Conservation (phyloP, 2,797 vertebrate species). For the Micropoecilia bifurca region DNA sequence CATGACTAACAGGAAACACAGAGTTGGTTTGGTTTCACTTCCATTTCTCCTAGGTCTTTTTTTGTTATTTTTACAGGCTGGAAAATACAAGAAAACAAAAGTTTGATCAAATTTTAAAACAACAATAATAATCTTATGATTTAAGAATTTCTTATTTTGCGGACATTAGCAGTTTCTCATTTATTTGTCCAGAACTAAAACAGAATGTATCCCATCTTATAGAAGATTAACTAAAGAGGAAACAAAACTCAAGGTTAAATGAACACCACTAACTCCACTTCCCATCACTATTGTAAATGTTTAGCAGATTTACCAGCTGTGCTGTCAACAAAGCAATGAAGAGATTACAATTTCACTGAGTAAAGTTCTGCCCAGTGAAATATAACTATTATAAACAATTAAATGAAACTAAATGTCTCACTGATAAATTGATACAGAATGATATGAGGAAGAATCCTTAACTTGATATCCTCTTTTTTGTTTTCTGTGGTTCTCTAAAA, state of each 20-base stretch:
- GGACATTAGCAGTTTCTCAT: background rate
- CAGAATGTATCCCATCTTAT: background rate
- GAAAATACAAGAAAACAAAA: background rate
- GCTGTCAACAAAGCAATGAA: background rate
- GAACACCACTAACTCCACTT: no score
- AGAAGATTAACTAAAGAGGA: background rate
- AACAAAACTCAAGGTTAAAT: background rate
- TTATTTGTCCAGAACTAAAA: background rate
- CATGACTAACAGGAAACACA: slow-evolving; percentile 30
- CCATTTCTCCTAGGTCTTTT: background rate
- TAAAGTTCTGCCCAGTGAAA: background rate
- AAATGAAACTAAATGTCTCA: background rate
- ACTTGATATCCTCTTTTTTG: background rate
- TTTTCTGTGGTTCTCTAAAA: background rate
- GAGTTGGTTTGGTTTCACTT: slow-evolving; percentile 16
- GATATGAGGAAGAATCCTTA: background rate
- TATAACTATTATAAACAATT: background rate
- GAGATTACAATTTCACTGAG: background rate
- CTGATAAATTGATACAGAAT: background rate
- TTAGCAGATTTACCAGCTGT: background rate
- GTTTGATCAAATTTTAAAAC: background rate
- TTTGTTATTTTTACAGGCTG: background rate
- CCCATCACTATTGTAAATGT: background rate
- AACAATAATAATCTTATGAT: background rate
- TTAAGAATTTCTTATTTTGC: background rate